Percentiles rank a stretch among this genome's conserved stretches.
Conservation (phyloP, 1,140 invertebrate species). For the Bombus impatiens region DNA sequence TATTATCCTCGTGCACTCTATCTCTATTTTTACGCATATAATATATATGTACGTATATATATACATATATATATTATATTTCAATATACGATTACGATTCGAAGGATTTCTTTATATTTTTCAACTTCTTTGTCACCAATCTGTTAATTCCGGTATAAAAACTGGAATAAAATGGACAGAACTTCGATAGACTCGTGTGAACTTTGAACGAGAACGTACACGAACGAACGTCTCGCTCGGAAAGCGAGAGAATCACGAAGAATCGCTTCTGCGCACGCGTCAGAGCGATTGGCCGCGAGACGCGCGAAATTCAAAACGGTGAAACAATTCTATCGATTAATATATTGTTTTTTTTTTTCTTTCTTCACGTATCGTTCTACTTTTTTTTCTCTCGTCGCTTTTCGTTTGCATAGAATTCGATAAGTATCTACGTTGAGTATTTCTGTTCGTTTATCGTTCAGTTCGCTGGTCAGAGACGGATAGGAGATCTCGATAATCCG, state of each 20-base stretch:
- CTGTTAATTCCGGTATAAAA: not conserved
- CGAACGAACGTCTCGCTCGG: not conserved
- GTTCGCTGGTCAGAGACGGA: not conserved
- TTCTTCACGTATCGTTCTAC: too few relatives aligned
- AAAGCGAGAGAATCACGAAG: too few relatives aligned
- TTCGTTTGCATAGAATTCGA: not conserved
- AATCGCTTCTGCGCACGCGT: not conserved
- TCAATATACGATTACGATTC: constrained; percentile 20
- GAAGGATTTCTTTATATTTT: not conserved
- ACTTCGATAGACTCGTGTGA: not conserved
- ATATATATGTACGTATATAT: constrained; percentile 7
- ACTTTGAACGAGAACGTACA: not conserved
- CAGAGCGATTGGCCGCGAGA: not conserved
- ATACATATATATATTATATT: not conserved
- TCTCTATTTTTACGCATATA: not conserved
- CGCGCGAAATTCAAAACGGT: not conserved
- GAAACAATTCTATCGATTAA: not conserved
- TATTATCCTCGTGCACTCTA: constrained; percentile 52
- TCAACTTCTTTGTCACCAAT: not conserved
- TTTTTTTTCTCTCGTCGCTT: not conserved
- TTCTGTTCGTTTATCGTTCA: not conserved
- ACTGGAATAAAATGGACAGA: not conserved
- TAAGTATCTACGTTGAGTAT: not conserved
- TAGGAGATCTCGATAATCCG: not conserved
- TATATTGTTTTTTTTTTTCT: not conserved